These are phyloP conservation scores for Drosophila obscura DNA, from an alignment of 1,140 invertebrate genomes.

Conservation along the genomic window DNA sequence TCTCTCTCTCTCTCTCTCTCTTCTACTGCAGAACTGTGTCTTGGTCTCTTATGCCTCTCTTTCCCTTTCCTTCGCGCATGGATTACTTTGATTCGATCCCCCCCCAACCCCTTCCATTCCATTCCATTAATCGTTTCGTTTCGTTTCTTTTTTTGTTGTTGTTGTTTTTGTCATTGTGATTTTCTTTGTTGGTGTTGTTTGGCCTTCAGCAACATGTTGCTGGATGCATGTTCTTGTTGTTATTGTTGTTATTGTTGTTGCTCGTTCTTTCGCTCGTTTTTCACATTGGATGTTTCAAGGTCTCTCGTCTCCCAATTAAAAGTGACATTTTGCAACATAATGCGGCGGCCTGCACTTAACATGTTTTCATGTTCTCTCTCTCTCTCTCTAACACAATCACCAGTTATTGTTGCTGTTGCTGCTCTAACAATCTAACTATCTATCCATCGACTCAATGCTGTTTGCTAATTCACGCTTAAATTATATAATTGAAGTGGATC, in stretches of 20 bases:
- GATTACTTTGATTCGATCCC: constrained; percentile 46
- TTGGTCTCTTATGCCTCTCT: constrained; percentile 40
- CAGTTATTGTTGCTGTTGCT: constrained; percentile 42
- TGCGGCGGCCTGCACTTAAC: constrained; percentile 77
- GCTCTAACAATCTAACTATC: constrained; percentile 17
- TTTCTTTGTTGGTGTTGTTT: constrained; percentile 32
- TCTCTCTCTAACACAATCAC: constrained; percentile 27
- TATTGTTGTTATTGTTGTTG: constrained; percentile 50
- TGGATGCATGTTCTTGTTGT: constrained; percentile 22
- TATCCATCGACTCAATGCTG: constrained; percentile 2
- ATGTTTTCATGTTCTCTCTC: constrained; percentile 69
- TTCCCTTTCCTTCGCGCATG: constrained; percentile 43
- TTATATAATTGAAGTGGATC: constrained; percentile 79
- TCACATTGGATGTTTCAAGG: constrained; percentile 81
- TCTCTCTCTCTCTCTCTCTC: too few relatives aligned
- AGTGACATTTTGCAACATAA: constrained; percentile 82
- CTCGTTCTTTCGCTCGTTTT: constrained; percentile 76
- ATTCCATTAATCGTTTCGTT: constrained; percentile 52
- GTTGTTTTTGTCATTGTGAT: constrained; percentile 18
- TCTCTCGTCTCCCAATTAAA: constrained; percentile 81
- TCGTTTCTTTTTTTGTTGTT: constrained; percentile 34
- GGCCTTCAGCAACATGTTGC: constrained; percentile 68
- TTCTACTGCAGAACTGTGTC: not conserved
- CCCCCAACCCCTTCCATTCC: too few relatives aligned
- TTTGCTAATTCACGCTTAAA: constrained; percentile 74